Evolutionary conservation across 2,113 vertebrate species (phyloP).

Genomic region (Brachyhypopomus occidentalis): DNA sequence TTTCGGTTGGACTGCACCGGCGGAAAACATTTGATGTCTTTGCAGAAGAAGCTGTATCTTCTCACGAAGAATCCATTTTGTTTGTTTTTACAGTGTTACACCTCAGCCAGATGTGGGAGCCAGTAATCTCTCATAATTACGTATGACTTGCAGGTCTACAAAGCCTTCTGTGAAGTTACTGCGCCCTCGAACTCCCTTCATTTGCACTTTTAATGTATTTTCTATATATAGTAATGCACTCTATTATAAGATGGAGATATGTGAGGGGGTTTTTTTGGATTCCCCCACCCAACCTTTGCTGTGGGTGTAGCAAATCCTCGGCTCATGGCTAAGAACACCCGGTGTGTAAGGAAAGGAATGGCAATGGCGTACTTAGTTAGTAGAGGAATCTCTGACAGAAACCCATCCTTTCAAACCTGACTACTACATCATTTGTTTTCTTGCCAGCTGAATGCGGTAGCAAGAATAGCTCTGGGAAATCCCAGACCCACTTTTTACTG

Average conservation of each 20-base stretch:
- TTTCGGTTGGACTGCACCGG: slow-evolving; percentile 54
- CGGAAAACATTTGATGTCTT: slow-evolving; percentile 54
- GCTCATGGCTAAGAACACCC: background rate
- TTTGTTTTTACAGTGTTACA: slow-evolving; percentile 48
- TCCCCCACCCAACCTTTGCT: background rate
- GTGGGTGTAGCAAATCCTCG: background rate
- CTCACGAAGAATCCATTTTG: slow-evolving; percentile 65
- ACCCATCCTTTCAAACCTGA: background rate
- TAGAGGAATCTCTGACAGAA: background rate
- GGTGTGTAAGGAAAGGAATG: too few relatives aligned
- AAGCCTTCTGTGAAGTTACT: background rate
- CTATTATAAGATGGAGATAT: too few relatives aligned
- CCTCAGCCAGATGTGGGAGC: slow-evolving; percentile 67
- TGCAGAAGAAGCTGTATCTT: slow-evolving; percentile 55
- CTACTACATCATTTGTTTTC: background rate
- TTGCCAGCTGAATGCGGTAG: background rate
- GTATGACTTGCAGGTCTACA: slow-evolving; percentile 44
- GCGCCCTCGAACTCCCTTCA: too few relatives aligned
- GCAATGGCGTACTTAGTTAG: too few relatives aligned
- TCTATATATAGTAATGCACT: background rate
- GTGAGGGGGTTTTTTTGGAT: background rate
- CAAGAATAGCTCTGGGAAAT: slow-evolving; percentile 14
- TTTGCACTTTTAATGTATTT: background rate
- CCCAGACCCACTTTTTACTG: background rate
- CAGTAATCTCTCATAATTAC: slow-evolving; percentile 59